Evolutionary conservation across 2,888 invertebrate genomes (phyloP), one percentile per base, ranked within the genome.

Genomic region (Girardia tigrina): DNA sequence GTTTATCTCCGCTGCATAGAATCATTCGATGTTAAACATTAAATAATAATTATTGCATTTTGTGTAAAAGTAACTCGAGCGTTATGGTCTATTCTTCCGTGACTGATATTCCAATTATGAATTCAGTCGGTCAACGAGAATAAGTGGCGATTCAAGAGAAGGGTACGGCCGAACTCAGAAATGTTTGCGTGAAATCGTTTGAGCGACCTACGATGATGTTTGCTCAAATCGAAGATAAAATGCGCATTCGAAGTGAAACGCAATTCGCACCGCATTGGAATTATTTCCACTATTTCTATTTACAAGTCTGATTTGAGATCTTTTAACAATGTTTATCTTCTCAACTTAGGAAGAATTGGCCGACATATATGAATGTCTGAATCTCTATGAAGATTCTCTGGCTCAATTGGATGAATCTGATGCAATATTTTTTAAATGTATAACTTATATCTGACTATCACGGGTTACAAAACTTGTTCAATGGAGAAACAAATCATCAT

Each of bases 151-250:
- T 56, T 56, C 56, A 56, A 56, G 23, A 16, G 56, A 56, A 56
- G 23, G 56, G 23, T 56, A 20, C 56, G 4, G 20, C 4, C 56
- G 23, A 56, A 56, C 23, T 2, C 56, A 56, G 23, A 56, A 56
- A n/a, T 56, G n/a, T 56, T 2, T 56, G 4, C 4, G 56, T 12
- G n/a, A 56, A 6, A 56, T 23, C 4, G 56, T 56, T 12, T 56
- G n/a, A 56, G 4, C 2, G 20, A 8, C n/a, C 4, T 56, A 56
- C 23, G 56, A 56, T 56, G 56, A 56, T n/a, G 23, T n/a, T 4
- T 56, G 56, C n/a, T 56, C 23, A 56, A 56, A 56, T 56, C n/a
- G 56, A 56, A n/a, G 56, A 56, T 56, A 56, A 56, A 56, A 56
- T 56, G n/a, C 56, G 56, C 23, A 56, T 56, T 56, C 56, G 23